phyloP scores from a whole-genome alignment of 2,113 vertebrate species.

The Thamnophis sirtalis region DNA sequence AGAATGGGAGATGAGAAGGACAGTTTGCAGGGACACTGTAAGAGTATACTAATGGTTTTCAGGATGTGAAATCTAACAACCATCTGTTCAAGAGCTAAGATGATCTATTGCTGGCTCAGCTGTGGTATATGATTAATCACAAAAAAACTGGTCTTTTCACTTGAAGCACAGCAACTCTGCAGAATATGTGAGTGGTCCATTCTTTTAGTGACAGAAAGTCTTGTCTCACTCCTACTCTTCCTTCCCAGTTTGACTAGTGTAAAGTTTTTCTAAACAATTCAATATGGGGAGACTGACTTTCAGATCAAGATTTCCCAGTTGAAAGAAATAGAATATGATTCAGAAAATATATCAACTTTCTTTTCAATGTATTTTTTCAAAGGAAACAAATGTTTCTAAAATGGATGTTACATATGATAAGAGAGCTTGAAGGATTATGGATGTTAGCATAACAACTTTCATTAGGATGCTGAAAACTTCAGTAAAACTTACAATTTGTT shows the following conservation, averaged over 20 bases:
- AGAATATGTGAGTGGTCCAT: not conserved
- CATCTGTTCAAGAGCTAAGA: not conserved
- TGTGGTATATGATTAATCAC: not conserved
- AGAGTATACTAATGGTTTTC: not conserved
- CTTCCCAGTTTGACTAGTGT: not conserved
- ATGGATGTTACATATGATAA: constrained; percentile 51
- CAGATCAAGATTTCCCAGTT: not conserved
- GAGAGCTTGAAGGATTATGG: constrained; percentile 52
- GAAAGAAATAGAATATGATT: constrained; percentile 17
- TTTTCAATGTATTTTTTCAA: constrained; percentile 52
- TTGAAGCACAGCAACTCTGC: not conserved
- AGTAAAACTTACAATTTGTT: constrained; percentile 42
- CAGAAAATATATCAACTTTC: constrained; percentile 29
- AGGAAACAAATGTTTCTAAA: constrained; percentile 54
- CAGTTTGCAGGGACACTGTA: not conserved
- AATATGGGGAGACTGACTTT: not conserved
- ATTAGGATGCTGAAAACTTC: constrained; percentile 59
- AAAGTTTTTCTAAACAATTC: not conserved
- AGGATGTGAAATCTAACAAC: not conserved
- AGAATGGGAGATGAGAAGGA: not conserved
- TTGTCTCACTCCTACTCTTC: not conserved
- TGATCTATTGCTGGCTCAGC: not conserved
- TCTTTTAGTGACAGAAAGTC: not conserved
- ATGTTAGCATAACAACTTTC: constrained; percentile 54
- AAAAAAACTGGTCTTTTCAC: not conserved